Base-by-base conservation (phyloP, 1,140 invertebrate genomes). In the Scylla paramamosain region DNA sequence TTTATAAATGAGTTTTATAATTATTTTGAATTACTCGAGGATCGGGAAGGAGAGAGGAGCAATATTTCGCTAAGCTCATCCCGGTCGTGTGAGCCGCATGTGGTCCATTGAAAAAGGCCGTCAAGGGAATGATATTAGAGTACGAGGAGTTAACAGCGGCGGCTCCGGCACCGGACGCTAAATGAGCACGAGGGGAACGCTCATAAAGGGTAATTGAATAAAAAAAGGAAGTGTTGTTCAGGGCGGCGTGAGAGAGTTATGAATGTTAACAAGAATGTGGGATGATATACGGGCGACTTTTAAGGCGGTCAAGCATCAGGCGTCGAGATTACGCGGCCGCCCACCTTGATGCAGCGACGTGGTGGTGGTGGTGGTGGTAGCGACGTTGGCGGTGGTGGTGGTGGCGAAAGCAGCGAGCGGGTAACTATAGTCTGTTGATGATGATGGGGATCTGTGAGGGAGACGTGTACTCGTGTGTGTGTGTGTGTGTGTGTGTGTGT, bases 241-340 rank as follows among this genome's bases (percentile, higher is more conserved):
- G 59, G 59, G 67, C 16, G 88, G 87, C 67, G 93, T 82, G 46
- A 48, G 89, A 59, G 87, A 91, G 59, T 94, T 88, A 94, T 89
- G 93, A 45, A 89, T 94, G 86, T 94, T 94, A 94, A 94, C 86
- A 94, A 94, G 93, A 94, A 94, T 59, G 86, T 89, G 45, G 86
- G 86, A 94, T 94, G 93, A 94, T 89, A 89, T 94, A 94, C 46
- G 48, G 25, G n/a, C 48, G 92, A 88, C 92, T 28, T 93, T 93
- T 93, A 93, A 29, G 82, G 86, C 32, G 46, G 16, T 2, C 84
- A 29, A 84, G 14, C 46, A 31, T 7, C 31, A 14, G 25, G 8
- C 31, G 16, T 12, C 16, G 39, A 25, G 45, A 48, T 59, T 93
- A 32, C 88, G 59, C 39, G 93, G 93, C 52, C 46, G 93, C 86